Evolutionary conservation across 2,888 invertebrate species (phyloP), one percentile per base, ranked within the genome.

Genomic region (Erebia ligea): DNA sequence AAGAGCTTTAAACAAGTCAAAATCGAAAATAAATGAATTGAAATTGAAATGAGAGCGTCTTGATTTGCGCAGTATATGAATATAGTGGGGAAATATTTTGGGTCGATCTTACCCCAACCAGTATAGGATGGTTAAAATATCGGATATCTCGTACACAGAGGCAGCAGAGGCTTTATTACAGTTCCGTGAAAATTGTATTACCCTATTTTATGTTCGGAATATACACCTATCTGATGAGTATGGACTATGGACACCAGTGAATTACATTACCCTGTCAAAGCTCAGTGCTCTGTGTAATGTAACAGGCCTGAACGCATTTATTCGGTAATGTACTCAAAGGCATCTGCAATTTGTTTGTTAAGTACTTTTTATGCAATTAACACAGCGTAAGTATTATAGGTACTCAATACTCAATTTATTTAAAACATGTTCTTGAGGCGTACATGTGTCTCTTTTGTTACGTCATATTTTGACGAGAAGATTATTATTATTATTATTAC

Each of bases 241-340:
- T 40, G 59, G 59, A 42, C 59, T 42, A 34, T 6, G 34, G 34
- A 6, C 34, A 10, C 40, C 1, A 40, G 59, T 42, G 59, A 17
- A 59, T 59, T 42, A 42, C 59, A 59, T 59, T 59, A 42, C 11
- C 40, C 21, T 56, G 56, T 13, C 21, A 50, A 0, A n/a, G 48
- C 50, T 50, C 15, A 5, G 15, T n/a, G n/a, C 50, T 50, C 50
- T n/a, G 13, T 54, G 17, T n/a, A n/a, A 5, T 54, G 54, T 19
- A 25, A 13, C 56, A 13, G 21, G 21, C 56, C 56, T 25, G 56
- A 57, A 57, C 21, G 56, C 6, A 25, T 4, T 25, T 13, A 3
- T 25, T 19, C 19, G 54, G 54, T 54, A 54, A 54, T 54, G 1
- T 19, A 54, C 54, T 54, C 54, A 54, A 54, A 52, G 52, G n/a